Evolutionary conservation across 2,113 vertebrate species (phyloP).

Genomic region (Phocoena phocoena): DNA sequence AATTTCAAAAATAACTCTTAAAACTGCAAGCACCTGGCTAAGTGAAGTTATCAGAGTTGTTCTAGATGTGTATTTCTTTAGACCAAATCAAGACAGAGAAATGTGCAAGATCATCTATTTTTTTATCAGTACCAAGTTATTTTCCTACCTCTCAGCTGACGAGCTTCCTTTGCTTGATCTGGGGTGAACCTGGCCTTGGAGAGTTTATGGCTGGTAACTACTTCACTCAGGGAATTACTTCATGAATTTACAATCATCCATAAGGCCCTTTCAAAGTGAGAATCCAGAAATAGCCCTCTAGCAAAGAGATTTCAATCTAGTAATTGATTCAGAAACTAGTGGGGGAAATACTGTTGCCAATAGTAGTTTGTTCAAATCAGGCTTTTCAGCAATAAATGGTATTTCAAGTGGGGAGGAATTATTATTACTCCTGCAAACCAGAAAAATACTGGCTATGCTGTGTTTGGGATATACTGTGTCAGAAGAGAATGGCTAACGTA

Average conservation of each 20-base stretch:
- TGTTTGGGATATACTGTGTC: not conserved
- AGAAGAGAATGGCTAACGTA: not conserved
- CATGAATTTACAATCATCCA: not conserved
- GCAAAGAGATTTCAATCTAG: not conserved
- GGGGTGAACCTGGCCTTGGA: not conserved
- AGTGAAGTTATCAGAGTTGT: not conserved
- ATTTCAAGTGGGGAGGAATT: not conserved
- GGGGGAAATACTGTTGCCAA: not conserved
- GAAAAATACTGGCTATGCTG: not conserved
- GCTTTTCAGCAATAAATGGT: not conserved
- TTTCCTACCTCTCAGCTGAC: not conserved
- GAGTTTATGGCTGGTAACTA: not conserved
- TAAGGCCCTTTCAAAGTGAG: not conserved
- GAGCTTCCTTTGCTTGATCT: not conserved
- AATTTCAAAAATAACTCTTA: slow-evolving; percentile 20
- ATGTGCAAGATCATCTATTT: not conserved
- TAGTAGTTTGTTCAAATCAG: not conserved
- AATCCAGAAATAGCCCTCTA: not conserved
- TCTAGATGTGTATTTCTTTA: not conserved
- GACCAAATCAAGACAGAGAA: slow-evolving; percentile 1
- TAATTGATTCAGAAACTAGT: slow-evolving; percentile 1
- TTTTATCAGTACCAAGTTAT: not conserved
- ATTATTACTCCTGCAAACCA: not conserved
- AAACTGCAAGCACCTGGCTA: not conserved
- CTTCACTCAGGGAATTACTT: not conserved